A percentile compares a stretch with the other conserved stretches of the same genome.
Evolutionary conservation across 2,888 invertebrate genomes (phyloP).

Genomic region (Parasteatoda lunata): DNA sequence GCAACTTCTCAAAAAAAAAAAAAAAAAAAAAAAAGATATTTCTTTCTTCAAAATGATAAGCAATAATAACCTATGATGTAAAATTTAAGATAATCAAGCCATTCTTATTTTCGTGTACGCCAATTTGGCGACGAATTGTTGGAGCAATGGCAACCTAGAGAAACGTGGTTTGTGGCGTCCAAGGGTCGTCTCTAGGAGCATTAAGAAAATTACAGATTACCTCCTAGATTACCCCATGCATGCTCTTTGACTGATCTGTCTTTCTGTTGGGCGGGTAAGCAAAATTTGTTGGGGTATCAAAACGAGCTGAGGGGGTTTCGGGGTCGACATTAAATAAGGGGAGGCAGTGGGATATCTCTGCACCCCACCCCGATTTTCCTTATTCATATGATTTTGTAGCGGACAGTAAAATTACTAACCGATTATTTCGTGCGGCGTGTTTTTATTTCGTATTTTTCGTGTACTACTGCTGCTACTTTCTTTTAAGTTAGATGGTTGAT

Average conservation of each 20-base stretch:
- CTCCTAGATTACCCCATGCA: conserved; percentile 64
- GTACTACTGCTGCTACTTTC: conserved; percentile 34
- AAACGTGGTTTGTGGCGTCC: conserved; percentile 59
- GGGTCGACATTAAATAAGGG: conserved; percentile 49
- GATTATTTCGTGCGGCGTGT: conserved; percentile 53
- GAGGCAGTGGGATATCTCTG: conserved; percentile 18
- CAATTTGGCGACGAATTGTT: conserved; percentile 41
- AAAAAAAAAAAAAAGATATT: no score
- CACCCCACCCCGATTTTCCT: not conserved
- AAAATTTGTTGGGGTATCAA: conserved; percentile 61
- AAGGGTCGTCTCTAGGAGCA: conserved; percentile 60
- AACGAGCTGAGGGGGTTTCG: conserved; percentile 44
- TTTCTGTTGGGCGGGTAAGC: conserved; percentile 56
- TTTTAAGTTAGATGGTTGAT: not conserved
- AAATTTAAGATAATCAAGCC: no score
- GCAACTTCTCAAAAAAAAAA: no score
- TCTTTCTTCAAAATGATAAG: no score
- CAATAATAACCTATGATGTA: no score
- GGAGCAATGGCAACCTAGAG: conserved; percentile 32
- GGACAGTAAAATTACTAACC: conserved; percentile 46
- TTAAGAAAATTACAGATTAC: conserved; percentile 69
- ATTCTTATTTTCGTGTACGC: conserved; percentile 4
- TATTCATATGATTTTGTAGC: conserved; percentile 51
- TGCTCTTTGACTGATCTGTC: conserved; percentile 68
- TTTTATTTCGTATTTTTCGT: conserved; percentile 45